Conservation (phyloP, 2,797 vertebrate species). For the Microctenopoma steveboyesi region DNA sequence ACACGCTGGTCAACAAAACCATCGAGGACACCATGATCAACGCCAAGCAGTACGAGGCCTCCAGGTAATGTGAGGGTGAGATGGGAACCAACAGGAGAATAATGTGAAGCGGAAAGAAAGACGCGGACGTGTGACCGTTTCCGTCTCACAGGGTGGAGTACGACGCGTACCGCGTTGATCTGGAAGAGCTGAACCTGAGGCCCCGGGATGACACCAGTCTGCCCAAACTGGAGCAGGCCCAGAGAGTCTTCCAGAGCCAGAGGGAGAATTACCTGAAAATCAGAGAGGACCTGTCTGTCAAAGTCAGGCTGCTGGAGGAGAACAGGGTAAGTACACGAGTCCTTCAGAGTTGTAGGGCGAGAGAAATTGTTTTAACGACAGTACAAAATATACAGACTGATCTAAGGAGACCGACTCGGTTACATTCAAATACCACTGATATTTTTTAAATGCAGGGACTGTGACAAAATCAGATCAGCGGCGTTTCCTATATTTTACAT, state of each 20-base stretch:
- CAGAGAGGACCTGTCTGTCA: constrained; percentile 89
- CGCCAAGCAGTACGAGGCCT: constrained; percentile 90
- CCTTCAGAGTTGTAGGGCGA: too few relatives aligned
- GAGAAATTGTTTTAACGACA: too few relatives aligned
- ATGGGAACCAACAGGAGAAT: too few relatives aligned
- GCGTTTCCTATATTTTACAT: not conserved
- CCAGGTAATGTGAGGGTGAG: constrained; percentile 80
- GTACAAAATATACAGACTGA: too few relatives aligned
- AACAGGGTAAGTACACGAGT: constrained; percentile 85
- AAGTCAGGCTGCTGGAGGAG: constrained; percentile 92
- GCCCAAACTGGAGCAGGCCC: constrained; percentile 92
- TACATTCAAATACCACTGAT: too few relatives aligned
- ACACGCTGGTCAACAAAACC: constrained; percentile 92
- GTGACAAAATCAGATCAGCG: not conserved
- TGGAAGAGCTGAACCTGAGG: constrained; percentile 93
- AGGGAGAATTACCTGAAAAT: constrained; percentile 89
- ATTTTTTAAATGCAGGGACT: not conserved
- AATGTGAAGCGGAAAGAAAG: too few relatives aligned
- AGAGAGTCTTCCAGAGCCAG: constrained; percentile 88
- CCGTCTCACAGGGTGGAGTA: constrained; percentile 86
- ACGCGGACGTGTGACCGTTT: not conserved
- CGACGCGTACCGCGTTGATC: constrained; percentile 92
- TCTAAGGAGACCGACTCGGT: too few relatives aligned
- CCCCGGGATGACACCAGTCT: constrained; percentile 88
- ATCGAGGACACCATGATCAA: constrained; percentile 93